Conservation (phyloP, 1,140 invertebrate genomes). For the Drosophila azteca region DNA sequence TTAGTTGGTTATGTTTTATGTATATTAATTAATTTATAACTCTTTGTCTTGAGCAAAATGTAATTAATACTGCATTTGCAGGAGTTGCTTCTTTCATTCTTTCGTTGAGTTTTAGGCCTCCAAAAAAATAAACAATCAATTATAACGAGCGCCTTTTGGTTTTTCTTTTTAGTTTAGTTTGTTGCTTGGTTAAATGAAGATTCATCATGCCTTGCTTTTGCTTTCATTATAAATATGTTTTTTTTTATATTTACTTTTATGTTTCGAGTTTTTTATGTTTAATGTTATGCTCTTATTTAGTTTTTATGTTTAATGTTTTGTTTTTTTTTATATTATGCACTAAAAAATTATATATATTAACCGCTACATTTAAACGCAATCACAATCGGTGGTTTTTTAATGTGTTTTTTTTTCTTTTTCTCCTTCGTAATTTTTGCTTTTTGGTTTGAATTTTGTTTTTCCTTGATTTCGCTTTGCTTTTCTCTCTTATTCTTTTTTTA, state of each 20-base stretch:
- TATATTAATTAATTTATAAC: conserved; percentile 29
- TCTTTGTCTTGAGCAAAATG: conserved; percentile 55
- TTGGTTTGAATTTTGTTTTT: conserved; percentile 67
- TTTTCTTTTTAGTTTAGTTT: too few species aligned
- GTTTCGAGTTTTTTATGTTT: conserved; percentile 28
- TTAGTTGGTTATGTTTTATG: conserved; percentile 25
- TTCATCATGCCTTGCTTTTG: conserved; percentile 26
- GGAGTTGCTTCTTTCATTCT: conserved; percentile 18
- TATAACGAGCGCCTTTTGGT: conserved; percentile 24
- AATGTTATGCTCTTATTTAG: conserved; percentile 36
- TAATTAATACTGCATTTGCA: conserved; percentile 45
- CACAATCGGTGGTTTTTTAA: conserved; percentile 83
- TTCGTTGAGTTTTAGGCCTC: conserved; percentile 13
- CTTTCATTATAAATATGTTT: conserved; percentile 51
- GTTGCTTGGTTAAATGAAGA: conserved; percentile 7
- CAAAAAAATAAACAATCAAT: conserved; percentile 29
- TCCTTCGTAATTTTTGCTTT: conserved; percentile 53
- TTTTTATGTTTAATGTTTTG: conserved; percentile 52
- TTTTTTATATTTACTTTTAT: conserved; percentile 32
- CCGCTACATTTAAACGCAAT: conserved; percentile 83
- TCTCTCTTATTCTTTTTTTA: conserved; percentile 11
- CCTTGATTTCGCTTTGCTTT: conserved; percentile 43
- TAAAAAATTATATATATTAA: conserved; percentile 77
- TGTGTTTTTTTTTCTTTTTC: conserved; percentile 61
- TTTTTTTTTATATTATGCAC: conserved; percentile 63